Evolutionary conservation across 2,113 vertebrate species (phyloP).

Genomic region (Gallinago paraguaiae): DNA sequence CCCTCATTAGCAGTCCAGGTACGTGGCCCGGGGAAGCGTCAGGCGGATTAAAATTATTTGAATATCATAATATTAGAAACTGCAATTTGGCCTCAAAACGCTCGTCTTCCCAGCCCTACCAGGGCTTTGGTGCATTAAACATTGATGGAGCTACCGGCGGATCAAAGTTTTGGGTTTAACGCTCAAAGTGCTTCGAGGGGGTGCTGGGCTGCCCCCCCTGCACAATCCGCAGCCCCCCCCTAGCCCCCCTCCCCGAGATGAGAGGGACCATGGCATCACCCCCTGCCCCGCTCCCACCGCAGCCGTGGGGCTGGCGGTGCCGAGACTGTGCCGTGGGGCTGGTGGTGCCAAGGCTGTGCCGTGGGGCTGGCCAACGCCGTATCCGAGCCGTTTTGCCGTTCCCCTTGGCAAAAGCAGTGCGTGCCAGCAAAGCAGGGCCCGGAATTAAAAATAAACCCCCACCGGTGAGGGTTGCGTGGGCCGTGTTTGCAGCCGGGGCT

Average conservation of each 20-base stretch:
- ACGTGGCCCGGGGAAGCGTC: constrained; percentile 25
- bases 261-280: rapidly evolving
- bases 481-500: background rate
- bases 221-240: background rate
- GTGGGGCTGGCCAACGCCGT: background rate
- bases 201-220: background rate
- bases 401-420: background rate
- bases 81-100: constrained; percentile 66
- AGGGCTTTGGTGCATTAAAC: constrained; percentile 74
- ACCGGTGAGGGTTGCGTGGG: background rate
- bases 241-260: background rate
- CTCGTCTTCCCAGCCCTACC: constrained; percentile 50
- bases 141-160: constrained; percentile 63
- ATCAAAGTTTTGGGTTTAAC: constrained; percentile 68
- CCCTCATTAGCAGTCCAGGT: constrained; percentile 66
- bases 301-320: background rate
- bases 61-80: constrained; percentile 65
- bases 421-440: background rate
- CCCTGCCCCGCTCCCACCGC: background rate
- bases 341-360: background rate
- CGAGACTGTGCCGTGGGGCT: background rate
- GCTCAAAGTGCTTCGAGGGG: background rate
- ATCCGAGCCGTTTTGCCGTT: background rate
- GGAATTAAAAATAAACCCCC: background rate
- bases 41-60: constrained; percentile 40